Evolutionary conservation across 1,140 invertebrate species (phyloP).

Genomic region (Fopius arisanus): DNA sequence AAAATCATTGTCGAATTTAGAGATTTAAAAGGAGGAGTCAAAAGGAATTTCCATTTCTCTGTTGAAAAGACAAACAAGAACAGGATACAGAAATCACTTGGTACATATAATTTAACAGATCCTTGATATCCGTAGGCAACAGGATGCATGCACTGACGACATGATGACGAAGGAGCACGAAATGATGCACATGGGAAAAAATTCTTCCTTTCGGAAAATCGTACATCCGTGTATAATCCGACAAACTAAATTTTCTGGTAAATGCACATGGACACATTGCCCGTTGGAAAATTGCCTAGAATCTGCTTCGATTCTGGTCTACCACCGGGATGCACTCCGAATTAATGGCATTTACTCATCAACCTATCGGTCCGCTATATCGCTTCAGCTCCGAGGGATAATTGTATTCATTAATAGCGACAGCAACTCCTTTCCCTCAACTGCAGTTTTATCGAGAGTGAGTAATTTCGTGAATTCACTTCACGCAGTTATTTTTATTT

Average conservation of each 20-base stretch:
- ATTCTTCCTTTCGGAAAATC: conserved; percentile 9
- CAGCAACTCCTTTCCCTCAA: neutral
- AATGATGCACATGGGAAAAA: neutral
- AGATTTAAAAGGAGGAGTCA: too few species aligned
- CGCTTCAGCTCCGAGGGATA: neutral
- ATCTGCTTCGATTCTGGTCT: neutral
- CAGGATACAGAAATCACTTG: neutral
- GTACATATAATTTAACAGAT: neutral
- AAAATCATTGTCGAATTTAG: too few species aligned
- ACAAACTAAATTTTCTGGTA: neutral
- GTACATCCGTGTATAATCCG: too few species aligned
- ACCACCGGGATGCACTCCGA: neutral
- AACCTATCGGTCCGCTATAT: neutral
- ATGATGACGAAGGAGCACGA: neutral
- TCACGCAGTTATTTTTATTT: neutral
- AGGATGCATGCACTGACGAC: neutral
- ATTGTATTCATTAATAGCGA: neutral
- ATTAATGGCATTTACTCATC: conserved; percentile 11
- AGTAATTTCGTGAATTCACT: neutral
- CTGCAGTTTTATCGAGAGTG: neutral
- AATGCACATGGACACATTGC: neutral
- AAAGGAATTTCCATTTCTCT: too few species aligned
- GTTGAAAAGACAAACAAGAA: too few species aligned
- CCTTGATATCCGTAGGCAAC: neutral
- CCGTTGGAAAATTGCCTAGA: neutral